These are phyloP conservation scores for Aplochiton taeniatus DNA, from an alignment of 2,797 vertebrate genomes.

Conservation along the genomic window DNA sequence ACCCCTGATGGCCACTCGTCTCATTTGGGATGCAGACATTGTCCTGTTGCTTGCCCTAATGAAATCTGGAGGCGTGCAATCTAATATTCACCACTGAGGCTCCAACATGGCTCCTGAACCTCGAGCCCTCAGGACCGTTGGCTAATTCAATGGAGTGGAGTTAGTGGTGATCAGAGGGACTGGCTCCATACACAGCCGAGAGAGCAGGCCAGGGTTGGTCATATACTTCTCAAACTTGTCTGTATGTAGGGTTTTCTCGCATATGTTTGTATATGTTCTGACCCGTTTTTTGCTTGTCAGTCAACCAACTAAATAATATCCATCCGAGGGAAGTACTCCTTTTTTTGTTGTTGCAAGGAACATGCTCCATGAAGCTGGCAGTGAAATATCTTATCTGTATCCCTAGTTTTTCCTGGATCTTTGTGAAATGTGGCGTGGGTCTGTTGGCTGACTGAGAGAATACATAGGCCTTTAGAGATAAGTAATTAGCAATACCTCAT, in stretches of 20 bases:
- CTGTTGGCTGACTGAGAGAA: constrained; percentile 5
- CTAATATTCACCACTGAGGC: constrained; percentile 71
- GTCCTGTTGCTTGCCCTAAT: constrained; percentile 76
- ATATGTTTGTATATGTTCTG: no score
- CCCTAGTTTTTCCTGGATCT: not conserved
- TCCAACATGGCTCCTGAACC: constrained; percentile 60
- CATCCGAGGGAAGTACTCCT: not conserved
- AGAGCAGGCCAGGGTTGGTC: not conserved
- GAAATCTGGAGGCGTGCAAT: constrained; percentile 75
- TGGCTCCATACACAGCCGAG: constrained; percentile 30
- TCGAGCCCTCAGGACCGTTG: constrained; percentile 53
- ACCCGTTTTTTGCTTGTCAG: no score
- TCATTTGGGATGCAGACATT: constrained; percentile 71
- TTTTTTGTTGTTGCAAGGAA: not conserved
- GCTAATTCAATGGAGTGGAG: constrained; percentile 68
- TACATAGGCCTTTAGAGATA: constrained; percentile 23
- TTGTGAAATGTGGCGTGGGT: not conserved
- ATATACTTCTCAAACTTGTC: not conserved
- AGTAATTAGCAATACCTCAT: constrained; percentile 50
- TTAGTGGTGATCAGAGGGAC: constrained; percentile 60
- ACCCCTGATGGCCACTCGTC: constrained; percentile 59
- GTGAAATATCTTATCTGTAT: not conserved
- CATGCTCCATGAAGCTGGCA: not conserved
- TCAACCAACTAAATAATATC: not conserved
- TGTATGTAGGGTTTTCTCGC: not conserved